phyloP scores from a whole-genome alignment of 2,113 vertebrate genomes.

The Saccopteryx bilineata region DNA sequence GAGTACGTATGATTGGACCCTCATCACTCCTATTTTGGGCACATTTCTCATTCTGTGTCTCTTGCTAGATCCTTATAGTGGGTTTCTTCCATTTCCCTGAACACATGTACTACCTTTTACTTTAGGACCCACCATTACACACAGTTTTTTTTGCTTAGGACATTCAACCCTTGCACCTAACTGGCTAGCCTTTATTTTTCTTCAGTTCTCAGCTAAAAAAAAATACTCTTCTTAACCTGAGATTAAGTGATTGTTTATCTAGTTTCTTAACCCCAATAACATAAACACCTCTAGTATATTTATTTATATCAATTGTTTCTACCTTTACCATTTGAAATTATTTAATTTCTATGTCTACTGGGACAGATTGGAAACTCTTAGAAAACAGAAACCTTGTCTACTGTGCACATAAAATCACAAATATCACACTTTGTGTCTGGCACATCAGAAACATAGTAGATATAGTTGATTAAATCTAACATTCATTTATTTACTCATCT shows the following conservation, averaged over 20 bases:
- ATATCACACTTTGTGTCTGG: neutral
- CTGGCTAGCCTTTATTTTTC: neutral
- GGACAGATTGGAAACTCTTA: neutral
- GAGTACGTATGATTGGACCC: neutral
- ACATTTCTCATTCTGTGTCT: neutral
- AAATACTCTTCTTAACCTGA: neutral
- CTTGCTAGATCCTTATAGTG: neutral
- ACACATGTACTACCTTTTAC: neutral
- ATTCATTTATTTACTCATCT: neutral
- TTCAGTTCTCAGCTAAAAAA: neutral
- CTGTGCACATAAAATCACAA: neutral
- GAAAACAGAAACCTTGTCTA: neutral
- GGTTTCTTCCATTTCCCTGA: neutral
- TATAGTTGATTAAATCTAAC: neutral
- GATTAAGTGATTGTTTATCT: neutral
- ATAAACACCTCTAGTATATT: neutral
- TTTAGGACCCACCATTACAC: neutral
- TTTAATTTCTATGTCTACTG: neutral
- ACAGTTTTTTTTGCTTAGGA: neutral
- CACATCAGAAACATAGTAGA: neutral
- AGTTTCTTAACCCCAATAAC: neutral
- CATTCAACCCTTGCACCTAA: neutral
- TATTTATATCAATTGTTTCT: neutral
- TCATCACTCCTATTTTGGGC: rapidly evolving
- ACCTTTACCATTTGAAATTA: neutral